Base-by-base conservation (phyloP, 2,888 invertebrate genomes). In the Pristionchus mayeri region DNA sequence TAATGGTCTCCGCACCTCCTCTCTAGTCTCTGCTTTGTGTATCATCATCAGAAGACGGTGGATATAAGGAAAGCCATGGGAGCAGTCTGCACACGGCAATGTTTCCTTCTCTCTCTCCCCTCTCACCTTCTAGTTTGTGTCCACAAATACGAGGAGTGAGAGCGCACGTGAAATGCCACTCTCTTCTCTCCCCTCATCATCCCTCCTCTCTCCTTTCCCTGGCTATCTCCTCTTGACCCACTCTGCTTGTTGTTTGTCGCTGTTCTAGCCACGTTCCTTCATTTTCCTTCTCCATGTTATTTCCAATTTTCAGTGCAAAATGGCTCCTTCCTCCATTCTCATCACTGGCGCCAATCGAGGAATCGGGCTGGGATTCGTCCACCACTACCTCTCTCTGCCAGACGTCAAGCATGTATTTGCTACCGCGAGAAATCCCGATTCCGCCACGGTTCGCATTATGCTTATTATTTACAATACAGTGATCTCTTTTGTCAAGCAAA, bases 291-390 rank as follows among this genome's bases (percentile, higher is more conserved):
- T 67, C 37, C 3, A 4, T n/a, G 67, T n/a, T 40, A 6, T 16
- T 37, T 67, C 67, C 11, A n/a, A 21, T 71, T 44, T 71, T n/a
- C 71, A 44, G 71, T 40, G 7, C 24, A 3, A 71, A 71, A 50
- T 50, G 76, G n/a, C 48, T 76, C 76, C 48, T 3, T 50, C 76
- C 11, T 76, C 50, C 24, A 27, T 48, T 76, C 76, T 76, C 76
- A 86, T 88, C 44, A 88, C 88, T 34, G 88, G 88, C 44, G 88
- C 87, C 2, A 87, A 88, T 30, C 86, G 88, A n/a, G 88, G 88
- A 80, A 87, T 88, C 48, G 88, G 88, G 9, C 84, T 87, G 18
- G 88, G 87, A 18, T 86, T 88, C 67, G 86, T 88, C 27, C 76
- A 82, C 21, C 85, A 88, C 34, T 85, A 87, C 7, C 78, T 86